Evolutionary conservation across 1,140 invertebrate species (phyloP), one percentile per base, ranked within the genome.

Genomic region (Cylas formicarius): DNA sequence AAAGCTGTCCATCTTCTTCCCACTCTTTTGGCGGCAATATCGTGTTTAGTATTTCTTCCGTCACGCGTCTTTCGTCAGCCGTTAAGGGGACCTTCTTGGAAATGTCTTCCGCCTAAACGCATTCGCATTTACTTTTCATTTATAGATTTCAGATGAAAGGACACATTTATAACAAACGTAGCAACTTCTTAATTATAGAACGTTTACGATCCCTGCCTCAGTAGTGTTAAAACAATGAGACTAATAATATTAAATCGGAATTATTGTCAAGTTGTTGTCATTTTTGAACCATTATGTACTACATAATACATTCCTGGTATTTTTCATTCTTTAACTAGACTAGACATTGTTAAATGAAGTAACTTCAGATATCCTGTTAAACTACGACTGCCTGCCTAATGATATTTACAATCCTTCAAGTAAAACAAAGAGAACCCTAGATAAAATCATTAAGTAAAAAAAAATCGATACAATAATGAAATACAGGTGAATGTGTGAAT

Each of bases 1-100:
- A 90, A 55, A 84, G 71, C 58, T 89, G 82, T 1, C 85, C 86
- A 56, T 88, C 82, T 64, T 94, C 86, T 63, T 91, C 86, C 88
- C 90, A 96, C 71, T 95, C 86, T 70, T 84, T 87, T 10, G 94
- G 93, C 9, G 93, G 93, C 44, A 97, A 67, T 65, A 97, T 96
- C n/a, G 84, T 83, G 70, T 97, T 93, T 5, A 98, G 70, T 53
- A 97, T 90, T 67, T 97, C 92, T 62, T 89, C 80, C n/a, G 85
- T 86, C 67, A 90, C 86, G 20, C 75, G 74, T 58, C 78, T 75
- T 7, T 72, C 67, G 60, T 84, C 82, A 5, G 68, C 60, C 24
- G 64, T 56, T 22, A 62, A 50, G 14, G 62, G 42, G 20, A 38
- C 22, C 16, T 55, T 53, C 20, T 45, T 54, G 19, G 46, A 47